A percentile compares a stretch with the other conserved stretches of the same genome.
These are phyloP conservation scores for Ruditapes philippinarum DNA, from an alignment of 1,140 invertebrate genomes.

Conservation along the genomic window DNA sequence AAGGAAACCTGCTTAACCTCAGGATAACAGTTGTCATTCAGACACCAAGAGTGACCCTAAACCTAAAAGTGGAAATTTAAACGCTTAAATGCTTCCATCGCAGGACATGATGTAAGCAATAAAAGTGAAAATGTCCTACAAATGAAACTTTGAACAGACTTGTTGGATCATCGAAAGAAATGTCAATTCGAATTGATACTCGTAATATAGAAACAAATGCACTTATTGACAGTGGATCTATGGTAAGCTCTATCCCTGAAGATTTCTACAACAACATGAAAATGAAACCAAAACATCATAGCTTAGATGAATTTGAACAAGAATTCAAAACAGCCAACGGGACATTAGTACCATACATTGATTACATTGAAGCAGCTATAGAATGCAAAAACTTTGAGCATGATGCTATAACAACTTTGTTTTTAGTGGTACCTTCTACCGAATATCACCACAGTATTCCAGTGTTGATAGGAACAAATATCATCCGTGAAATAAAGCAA, in stretches of 20 bases:
- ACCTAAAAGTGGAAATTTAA: too few species aligned
- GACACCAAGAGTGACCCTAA: too few species aligned
- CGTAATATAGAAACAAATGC: neutral
- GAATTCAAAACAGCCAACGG: too few species aligned
- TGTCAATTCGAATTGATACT: slow-evolving; percentile 1
- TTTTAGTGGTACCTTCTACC: neutral
- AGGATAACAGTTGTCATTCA: too few species aligned
- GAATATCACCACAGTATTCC: too few species aligned
- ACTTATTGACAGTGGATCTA: slow-evolving; percentile 8
- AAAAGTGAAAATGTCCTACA: neutral
- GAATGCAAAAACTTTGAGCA: neutral
- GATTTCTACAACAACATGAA: neutral
- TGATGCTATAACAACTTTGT: neutral
- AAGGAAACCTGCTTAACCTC: too few species aligned
- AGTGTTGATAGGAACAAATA: neutral
- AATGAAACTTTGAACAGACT: too few species aligned
- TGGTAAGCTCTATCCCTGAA: neutral
- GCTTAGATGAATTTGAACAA: neutral
- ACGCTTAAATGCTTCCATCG: neutral
- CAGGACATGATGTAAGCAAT: too few species aligned
- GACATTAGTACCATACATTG: too few species aligned
- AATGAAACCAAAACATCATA: neutral
- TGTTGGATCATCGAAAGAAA: too few species aligned
- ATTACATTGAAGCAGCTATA: neutral
- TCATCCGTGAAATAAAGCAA: too few species aligned